Percentiles rank a stretch among this genome's conserved stretches.
phyloP scores from a whole-genome alignment of 1,140 invertebrate species.

The Idris sp. region DNA sequence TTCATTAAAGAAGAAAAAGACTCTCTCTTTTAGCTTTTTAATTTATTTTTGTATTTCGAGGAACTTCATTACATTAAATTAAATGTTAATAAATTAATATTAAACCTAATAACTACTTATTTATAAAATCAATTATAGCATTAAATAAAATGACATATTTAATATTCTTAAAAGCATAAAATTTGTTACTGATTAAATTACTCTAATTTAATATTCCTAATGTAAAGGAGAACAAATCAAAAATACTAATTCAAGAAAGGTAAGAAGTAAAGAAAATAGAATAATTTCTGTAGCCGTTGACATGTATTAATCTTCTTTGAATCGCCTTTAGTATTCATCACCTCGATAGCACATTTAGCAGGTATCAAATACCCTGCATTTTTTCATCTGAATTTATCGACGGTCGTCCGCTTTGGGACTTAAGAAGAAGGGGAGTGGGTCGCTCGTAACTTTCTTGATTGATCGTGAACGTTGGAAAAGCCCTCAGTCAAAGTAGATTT shows the following conservation, averaged over 20 bases:
- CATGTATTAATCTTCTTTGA: constrained; percentile 16
- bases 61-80: too few species aligned
- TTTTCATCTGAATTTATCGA: constrained; percentile 61
- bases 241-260: background rate
- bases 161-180: too few species aligned
- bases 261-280: background rate
- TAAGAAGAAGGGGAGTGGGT: constrained; percentile 6
- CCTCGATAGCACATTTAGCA: constrained; percentile 56
- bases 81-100: too few species aligned
- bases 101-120: too few species aligned
- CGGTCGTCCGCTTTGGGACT: constrained; percentile 47
- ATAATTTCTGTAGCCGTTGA: constrained; percentile 10
- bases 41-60: too few species aligned
- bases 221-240: background rate
- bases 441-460: constrained; percentile 57
- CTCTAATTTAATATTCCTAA: too few species aligned
- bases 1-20: too few species aligned
- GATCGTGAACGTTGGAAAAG: constrained; percentile 51
- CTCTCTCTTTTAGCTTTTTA: too few species aligned
- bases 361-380: constrained; percentile 65
- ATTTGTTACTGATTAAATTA: too few species aligned
- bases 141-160: too few species aligned
- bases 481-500: constrained; percentile 53
- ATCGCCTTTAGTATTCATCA: constrained; percentile 24
- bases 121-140: too few species aligned